Base-by-base conservation (phyloP, 2,888 invertebrate species). In the Cephus sareptanus region DNA sequence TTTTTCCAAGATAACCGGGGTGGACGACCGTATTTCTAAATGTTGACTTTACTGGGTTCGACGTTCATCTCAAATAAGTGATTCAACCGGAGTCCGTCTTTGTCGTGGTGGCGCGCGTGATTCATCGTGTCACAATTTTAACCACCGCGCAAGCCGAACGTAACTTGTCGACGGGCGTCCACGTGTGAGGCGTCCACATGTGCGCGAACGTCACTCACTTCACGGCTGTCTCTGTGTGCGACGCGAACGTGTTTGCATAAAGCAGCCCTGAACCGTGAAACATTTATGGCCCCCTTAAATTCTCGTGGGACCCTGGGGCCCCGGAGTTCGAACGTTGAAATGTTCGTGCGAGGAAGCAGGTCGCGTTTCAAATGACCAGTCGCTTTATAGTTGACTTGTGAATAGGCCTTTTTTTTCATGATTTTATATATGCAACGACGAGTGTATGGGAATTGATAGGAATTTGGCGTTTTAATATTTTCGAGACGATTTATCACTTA, bases 231-330 rank as follows among this genome's bases (percentile, higher is more conserved):
- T 23, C 23, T 56, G 56, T 56, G 56, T 56, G 56, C 40, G 56
- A 56, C 56, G 56, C 56, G 56, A 56, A 56, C 71, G 71, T 71
- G 71, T 71, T 71, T 33, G 71, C 71, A 71, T 71, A 77, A 34
- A 74, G 30, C 76, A 73, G 76, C 78, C 76, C 56, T 78, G 71
- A 78, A 78, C 75, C 71, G 73, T 78, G 71, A 78, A 78, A 78
- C 71, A 75, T 78, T 78, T 78, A 78, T 76, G 71, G 78, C 68
- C 76, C 71, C 78, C 71, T 71, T 78, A 78, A 78, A 78, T 78
- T 68, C 75, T 73, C 78, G 75, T 76, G 75, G 78, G 76, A 78
- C 76, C 71, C 69, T 23, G 56, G 23, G 56, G 56, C 56, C 56
- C 56, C 23, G 31, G 31, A 31, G 71, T 71, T 71, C 71, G 71